These are phyloP conservation scores for Bujurquina vittata DNA, from an alignment of 2,113 vertebrate genomes.

Conservation along the genomic window DNA sequence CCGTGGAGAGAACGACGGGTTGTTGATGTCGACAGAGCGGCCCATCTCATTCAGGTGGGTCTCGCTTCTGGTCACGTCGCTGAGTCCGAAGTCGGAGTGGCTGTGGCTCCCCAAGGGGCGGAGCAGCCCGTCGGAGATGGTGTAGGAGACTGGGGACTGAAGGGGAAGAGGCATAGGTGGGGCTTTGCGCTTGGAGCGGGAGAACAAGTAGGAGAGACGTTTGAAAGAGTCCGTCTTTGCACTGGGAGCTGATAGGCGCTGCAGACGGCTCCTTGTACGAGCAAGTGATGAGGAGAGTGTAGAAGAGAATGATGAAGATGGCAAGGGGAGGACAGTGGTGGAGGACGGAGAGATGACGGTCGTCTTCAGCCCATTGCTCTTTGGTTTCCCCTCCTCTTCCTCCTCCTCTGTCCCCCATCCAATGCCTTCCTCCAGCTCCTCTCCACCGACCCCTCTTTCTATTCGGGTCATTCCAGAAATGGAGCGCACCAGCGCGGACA, in stretches of 20 bases:
- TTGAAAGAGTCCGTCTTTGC: slow-evolving; percentile 90
- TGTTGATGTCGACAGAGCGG: slow-evolving; percentile 57
- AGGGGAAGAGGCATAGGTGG: slow-evolving; percentile 80
- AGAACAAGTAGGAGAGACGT: slow-evolving; percentile 91
- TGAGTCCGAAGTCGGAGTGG: slow-evolving; percentile 88
- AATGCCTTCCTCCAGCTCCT: slow-evolving; percentile 41
- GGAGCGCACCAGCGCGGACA: slow-evolving; percentile 88
- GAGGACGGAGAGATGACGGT: slow-evolving; percentile 72
- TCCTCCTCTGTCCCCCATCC: slow-evolving; percentile 66
- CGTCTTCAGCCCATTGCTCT: slow-evolving; percentile 90
- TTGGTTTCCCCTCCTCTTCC: slow-evolving; percentile 85
- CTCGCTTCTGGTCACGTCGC: slow-evolving; percentile 88
- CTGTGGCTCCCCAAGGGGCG: slow-evolving; percentile 89
- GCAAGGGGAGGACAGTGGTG: slow-evolving; percentile 67
- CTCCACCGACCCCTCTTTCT: slow-evolving; percentile 39
- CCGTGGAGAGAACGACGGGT: slow-evolving; percentile 63
- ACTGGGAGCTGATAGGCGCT: slow-evolving; percentile 80
- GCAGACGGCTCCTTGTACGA: slow-evolving; percentile 83
- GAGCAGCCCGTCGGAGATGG: slow-evolving; percentile 91
- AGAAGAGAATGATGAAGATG: slow-evolving; percentile 75
- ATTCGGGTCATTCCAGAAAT: slow-evolving; percentile 81
- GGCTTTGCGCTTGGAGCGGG: slow-evolving; percentile 88
- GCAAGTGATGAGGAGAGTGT: slow-evolving; percentile 79
- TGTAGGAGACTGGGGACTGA: slow-evolving; percentile 83
- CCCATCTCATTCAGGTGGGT: slow-evolving; percentile 90